Evolutionary conservation across 2,797 vertebrate genomes (phyloP).

Genomic region (Gouania willdenowi): DNA sequence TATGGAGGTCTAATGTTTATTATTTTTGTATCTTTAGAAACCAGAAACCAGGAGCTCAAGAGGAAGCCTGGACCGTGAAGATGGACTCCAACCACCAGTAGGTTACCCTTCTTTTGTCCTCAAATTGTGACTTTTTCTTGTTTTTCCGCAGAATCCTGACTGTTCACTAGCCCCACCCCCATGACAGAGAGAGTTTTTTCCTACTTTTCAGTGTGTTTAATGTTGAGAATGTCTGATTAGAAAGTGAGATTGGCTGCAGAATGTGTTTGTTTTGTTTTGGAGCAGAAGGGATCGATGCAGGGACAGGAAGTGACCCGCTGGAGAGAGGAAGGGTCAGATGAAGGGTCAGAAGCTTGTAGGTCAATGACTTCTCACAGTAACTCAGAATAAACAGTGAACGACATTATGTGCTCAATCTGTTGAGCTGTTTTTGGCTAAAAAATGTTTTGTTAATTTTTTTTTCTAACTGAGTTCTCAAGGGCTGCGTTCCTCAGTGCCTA

Average conservation of each 20-base stretch:
- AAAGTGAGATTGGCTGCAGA: slow-evolving; percentile 1
- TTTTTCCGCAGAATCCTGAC: not conserved
- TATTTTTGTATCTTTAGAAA: slow-evolving; percentile 77
- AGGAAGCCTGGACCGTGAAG: slow-evolving; percentile 90
- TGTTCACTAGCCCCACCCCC: not conserved
- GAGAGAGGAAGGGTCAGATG: not conserved
- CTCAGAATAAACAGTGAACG: too few species aligned
- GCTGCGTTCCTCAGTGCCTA: too few species aligned
- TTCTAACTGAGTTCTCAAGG: too few species aligned
- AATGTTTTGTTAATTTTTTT: too few species aligned
- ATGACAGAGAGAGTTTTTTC: slow-evolving; percentile 5
- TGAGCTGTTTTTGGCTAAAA: too few species aligned
- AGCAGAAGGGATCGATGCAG: slow-evolving; percentile 30
- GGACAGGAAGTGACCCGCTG: slow-evolving; percentile 57
- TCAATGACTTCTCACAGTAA: slow-evolving; percentile 63
- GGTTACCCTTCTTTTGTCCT: slow-evolving; percentile 43
- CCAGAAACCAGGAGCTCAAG: slow-evolving; percentile 92
- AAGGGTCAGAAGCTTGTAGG: slow-evolving; percentile 42
- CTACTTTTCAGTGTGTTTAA: slow-evolving; percentile 21
- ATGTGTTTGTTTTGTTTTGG: slow-evolving; percentile 51
- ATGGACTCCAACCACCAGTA: slow-evolving; percentile 88
- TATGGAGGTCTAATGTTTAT: not conserved
- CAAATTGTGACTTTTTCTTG: not conserved
- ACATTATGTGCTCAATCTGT: too few species aligned
- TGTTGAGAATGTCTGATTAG: slow-evolving; percentile 7